Conservation (phyloP, 2,888 invertebrate genomes). For the Erannis defoliaria region DNA sequence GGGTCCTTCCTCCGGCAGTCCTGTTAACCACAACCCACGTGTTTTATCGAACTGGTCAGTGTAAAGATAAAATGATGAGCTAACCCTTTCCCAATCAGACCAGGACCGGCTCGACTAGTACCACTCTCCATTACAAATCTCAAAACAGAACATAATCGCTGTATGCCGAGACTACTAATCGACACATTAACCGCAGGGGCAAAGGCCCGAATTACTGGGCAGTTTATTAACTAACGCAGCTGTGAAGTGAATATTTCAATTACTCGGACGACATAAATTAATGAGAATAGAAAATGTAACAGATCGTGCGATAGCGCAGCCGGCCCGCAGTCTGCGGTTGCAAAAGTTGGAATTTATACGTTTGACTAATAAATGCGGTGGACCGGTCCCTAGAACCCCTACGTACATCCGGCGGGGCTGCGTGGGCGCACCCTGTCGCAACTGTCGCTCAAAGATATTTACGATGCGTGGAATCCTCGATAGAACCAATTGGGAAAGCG, state of each 20-base stretch:
- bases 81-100: constrained; percentile 26
- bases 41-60: not conserved
- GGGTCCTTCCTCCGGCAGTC: constrained; percentile 81
- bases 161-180: constrained; percentile 63
- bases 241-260: constrained; percentile 77
- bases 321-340: constrained; percentile 82
- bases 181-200: constrained; percentile 67
- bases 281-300: constrained; percentile 81
- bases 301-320: constrained; percentile 77
- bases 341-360: constrained; percentile 67
- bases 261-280: constrained; percentile 75
- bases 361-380: constrained; percentile 61
- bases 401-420: constrained; percentile 82
- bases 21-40: constrained; percentile 59
- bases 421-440: constrained; percentile 75
- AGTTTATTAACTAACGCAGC: constrained; percentile 77
- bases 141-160: constrained; percentile 61
- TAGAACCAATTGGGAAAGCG: constrained; percentile 57
- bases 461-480: constrained; percentile 67
- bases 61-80: constrained; percentile 11
- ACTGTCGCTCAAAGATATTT: constrained; percentile 78
- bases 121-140: constrained; percentile 54
- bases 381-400: constrained; percentile 81
- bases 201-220: constrained; percentile 66
- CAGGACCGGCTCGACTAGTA: constrained; percentile 37